A percentile compares a stretch with the other conserved stretches of the same genome.
Conservation (phyloP, 2,797 vertebrate species). For the Carduelis carduelis region DNA sequence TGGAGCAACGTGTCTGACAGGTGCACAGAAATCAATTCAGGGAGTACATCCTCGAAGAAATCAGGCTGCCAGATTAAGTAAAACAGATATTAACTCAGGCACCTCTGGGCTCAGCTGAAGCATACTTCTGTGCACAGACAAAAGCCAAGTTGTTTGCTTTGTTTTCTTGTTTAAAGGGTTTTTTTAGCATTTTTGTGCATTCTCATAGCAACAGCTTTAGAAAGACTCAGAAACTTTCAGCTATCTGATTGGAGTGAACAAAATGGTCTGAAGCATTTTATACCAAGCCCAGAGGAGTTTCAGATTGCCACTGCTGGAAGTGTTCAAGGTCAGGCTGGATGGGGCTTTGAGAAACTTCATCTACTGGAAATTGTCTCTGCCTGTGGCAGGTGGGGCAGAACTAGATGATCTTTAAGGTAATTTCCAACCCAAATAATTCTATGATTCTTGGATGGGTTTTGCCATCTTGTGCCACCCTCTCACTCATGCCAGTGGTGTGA, state of each 20-base stretch:
- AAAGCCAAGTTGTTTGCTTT: not conserved
- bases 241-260: not conserved
- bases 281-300: not conserved
- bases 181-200: not conserved
- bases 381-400: not conserved
- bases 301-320: not conserved
- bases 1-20: not conserved
- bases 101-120: not conserved
- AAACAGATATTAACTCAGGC: not conserved
- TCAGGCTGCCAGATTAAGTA: not conserved
- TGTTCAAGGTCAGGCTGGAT: not conserved
- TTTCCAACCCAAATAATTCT: not conserved
- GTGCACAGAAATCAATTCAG: not conserved
- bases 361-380: not conserved
- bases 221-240: not conserved
- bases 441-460: not conserved
- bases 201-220: not conserved
- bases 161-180: not conserved
- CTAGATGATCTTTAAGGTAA: not conserved
- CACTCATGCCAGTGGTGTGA: accelerated
- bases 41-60: not conserved
- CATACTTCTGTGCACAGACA: not conserved
- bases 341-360: not conserved
- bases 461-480: not conserved
- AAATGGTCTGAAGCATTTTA: not conserved